phyloP scores from a whole-genome alignment of 2,113 vertebrate genomes.

The Ammodytes marinus region DNA sequence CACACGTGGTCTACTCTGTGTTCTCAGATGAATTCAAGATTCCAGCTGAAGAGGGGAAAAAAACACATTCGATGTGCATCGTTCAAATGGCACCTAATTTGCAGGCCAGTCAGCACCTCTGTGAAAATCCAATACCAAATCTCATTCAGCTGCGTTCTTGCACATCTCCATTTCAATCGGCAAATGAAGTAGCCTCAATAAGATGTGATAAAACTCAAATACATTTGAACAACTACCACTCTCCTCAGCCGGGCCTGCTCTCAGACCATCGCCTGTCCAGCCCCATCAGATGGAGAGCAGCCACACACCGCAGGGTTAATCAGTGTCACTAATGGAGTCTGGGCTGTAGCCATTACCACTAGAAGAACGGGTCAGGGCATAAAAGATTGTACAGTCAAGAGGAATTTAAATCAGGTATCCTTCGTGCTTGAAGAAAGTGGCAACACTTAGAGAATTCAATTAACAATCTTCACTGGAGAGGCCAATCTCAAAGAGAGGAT shows the following conservation, averaged over 20 bases:
- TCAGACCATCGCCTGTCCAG: conserved; percentile 60
- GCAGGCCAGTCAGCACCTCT: conserved; percentile 46
- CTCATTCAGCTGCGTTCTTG: conserved; percentile 52
- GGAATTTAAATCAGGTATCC: conserved; percentile 68
- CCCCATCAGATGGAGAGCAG: conserved; percentile 56
- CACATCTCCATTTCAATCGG: conserved; percentile 65
- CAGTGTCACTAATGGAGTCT: conserved; percentile 79
- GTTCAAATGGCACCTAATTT: conserved; percentile 50
- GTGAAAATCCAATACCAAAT: conserved; percentile 64
- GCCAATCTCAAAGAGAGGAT: conserved; percentile 1
- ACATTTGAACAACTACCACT: conserved; percentile 75
- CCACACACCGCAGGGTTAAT: conserved; percentile 74
- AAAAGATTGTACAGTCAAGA: conserved; percentile 63
- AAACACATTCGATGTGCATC: conserved; percentile 27
- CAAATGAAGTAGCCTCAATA: conserved; percentile 69
- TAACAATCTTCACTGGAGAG: conserved; percentile 2
- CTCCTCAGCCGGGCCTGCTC: conserved; percentile 42
- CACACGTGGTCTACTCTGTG: neutral
- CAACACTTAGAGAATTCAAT: conserved; percentile 21
- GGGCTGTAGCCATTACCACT: conserved; percentile 60
- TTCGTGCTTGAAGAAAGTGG: conserved; percentile 11
- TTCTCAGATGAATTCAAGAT: conserved; percentile 16
- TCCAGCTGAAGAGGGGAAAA: neutral
- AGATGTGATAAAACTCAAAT: conserved; percentile 76
- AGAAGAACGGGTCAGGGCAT: conserved; percentile 56